Base-by-base conservation (phyloP, 30 jellyfish, hydroid and myxozoan genomes). In the Hydractinia echinata region DNA sequence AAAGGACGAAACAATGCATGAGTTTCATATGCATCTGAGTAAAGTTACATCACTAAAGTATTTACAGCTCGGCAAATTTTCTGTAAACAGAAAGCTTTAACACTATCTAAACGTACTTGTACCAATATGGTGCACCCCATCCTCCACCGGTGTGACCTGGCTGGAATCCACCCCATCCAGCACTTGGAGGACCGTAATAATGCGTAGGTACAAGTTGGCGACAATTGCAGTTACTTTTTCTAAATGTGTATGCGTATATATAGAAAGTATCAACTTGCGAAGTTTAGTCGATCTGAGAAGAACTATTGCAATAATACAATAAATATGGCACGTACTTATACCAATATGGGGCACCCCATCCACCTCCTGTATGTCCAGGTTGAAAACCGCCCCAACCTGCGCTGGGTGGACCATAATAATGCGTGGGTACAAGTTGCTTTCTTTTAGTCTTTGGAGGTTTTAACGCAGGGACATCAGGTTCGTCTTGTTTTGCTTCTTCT, bases 311-410 rank as follows among this genome's bases (percentile, higher is more conserved):
- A 39, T 50, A 66, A 67, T 74, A 14, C 44, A 62, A 64, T 66
- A 8, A 30, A 30, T 2, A 30, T 30, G 44, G 44, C 1, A 92
- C 99, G 87, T 87, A 92, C 99, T 92, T 92, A 95, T 87, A 87
- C 99, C 99, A 93, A 72, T 93, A 93, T 5, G 99, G 99, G 48
- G 95, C 96, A 13, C 99, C 99, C 99, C 99, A 93, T 20, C 99
- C 99, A 7, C 95, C 95, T 8, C 99, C 99, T 16, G 96, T 88
- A 53, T 88, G 95, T 3, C 99, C 99, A 55, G 99, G 99, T n/a
- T 84, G 90, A 80, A 84, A 93, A 7, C 97, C 99, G 18, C 99
- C 99, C 99, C 99, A 93, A 79, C 99, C 99, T 18, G 99, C 99
- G 72, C 99, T 93, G 0, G 99, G 99, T 50, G 96, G 96, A 44